Conservation (phyloP, 2,113 vertebrate genomes). For the Ophthalmolycus amberensis region DNA sequence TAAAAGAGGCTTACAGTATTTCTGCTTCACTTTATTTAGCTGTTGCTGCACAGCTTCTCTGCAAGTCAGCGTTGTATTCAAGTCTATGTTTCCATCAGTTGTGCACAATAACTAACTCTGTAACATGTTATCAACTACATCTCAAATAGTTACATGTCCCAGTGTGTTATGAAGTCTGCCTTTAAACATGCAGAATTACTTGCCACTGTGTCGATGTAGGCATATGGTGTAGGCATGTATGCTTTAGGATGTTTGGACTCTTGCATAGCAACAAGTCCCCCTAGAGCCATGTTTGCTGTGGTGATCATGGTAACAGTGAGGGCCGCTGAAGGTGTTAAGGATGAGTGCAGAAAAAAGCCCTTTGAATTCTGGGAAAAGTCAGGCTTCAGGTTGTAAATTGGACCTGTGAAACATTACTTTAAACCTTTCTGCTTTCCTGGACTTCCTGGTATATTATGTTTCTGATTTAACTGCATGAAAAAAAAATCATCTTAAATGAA, state of each 20-base stretch:
- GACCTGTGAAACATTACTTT: slow-evolving; percentile 10
- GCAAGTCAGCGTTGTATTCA: background rate
- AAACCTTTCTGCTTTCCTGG: background rate
- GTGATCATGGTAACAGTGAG: slow-evolving; percentile 43
- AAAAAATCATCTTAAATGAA: background rate
- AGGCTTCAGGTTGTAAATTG: background rate
- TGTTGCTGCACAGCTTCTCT: background rate
- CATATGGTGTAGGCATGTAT: slow-evolving; percentile 8
- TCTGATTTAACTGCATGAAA: background rate
- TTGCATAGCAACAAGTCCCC: slow-evolving; percentile 42
- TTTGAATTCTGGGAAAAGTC: slow-evolving; percentile 33
- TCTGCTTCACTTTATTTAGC: background rate
- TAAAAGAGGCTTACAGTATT: background rate
- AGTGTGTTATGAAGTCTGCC: background rate
- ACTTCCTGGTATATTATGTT: background rate
- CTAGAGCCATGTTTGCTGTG: slow-evolving; percentile 60
- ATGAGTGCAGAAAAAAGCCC: slow-evolving; percentile 12
- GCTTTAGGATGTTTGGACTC: slow-evolving; percentile 34
- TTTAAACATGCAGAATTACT: background rate
- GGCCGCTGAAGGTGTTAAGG: background rate
- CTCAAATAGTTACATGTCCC: background rate
- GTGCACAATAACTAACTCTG: background rate
- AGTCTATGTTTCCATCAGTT: background rate
- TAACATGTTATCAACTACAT: background rate
- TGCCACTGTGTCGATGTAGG: slow-evolving; percentile 6